These are phyloP conservation scores for Egretta garzetta DNA, from an alignment of 2,113 vertebrate genomes.

Conservation along the genomic window DNA sequence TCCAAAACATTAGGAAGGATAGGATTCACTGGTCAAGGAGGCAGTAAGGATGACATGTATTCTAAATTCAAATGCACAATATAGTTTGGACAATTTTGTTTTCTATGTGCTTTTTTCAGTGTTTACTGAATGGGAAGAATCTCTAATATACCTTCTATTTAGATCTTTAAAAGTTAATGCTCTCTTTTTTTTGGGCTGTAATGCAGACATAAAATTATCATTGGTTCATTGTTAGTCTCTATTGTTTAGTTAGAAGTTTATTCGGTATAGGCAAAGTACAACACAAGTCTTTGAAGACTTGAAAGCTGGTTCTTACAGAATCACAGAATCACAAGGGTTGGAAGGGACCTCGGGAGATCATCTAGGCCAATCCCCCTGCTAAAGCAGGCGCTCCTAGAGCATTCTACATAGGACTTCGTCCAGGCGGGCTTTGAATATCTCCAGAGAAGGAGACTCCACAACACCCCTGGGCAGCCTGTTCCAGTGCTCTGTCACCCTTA, in stretches of 20 bases:
- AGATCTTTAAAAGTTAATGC: neutral
- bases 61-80: neutral
- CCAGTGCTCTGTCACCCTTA: too few relatives aligned
- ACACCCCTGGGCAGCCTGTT: too few relatives aligned
- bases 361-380: too few relatives aligned
- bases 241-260: neutral
- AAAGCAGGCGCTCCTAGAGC: too few relatives aligned
- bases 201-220: neutral
- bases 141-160: neutral
- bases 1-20: constrained; percentile 80
- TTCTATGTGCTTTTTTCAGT: neutral
- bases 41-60: neutral
- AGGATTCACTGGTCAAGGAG: constrained; percentile 76
- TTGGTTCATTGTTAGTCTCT: neutral
- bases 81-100: neutral
- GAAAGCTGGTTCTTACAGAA: neutral
- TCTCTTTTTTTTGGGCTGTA: neutral
- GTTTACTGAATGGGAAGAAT: neutral
- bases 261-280: neutral
- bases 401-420: too few relatives aligned
- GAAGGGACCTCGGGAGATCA: too few relatives aligned
- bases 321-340: too few relatives aligned
- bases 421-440: too few relatives aligned
- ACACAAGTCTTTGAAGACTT: neutral
- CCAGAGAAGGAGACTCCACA: too few relatives aligned